A percentile compares a stretch with the other conserved stretches of the same genome.
These are phyloP conservation scores for Tokudaia tokunoshimensis DNA, from an alignment of 2,797 vertebrate genomes.

Conservation along the genomic window DNA sequence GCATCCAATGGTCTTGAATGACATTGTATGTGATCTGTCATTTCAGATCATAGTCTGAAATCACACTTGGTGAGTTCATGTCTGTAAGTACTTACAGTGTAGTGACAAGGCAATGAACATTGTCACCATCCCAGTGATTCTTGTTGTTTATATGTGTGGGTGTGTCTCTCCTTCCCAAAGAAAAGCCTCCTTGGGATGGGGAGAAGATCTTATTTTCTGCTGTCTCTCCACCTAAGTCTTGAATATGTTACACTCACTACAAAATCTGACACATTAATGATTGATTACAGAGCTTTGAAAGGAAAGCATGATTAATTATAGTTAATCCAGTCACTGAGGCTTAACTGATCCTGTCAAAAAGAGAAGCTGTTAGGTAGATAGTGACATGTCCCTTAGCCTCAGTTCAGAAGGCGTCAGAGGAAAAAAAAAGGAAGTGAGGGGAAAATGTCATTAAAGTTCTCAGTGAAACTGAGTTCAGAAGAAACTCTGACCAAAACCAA, in stretches of 20 bases:
- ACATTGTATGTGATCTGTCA: not conserved
- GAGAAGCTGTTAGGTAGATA: constrained; percentile 6
- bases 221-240: not conserved
- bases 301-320: not conserved
- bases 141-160: not conserved
- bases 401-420: constrained; percentile 51
- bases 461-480: constrained; percentile 82
- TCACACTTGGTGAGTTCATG: not conserved
- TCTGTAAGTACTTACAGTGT: not conserved
- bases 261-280: not conserved
- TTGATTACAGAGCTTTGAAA: not conserved
- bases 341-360: constrained; percentile 14
- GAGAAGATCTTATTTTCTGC: not conserved
- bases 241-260: not conserved
- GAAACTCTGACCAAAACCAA: constrained; percentile 84
- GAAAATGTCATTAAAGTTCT: constrained; percentile 77
- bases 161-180: not conserved
- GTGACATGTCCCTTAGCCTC: constrained; percentile 39
- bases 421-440: constrained; percentile 80
- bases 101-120: not conserved
- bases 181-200: not conserved
- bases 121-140: not conserved
- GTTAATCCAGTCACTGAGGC: not conserved
- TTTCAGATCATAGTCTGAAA: not conserved
- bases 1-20: not conserved